Evolutionary conservation across 2,888 invertebrate genomes (phyloP).

Genomic region (Entomobrya proxima): DNA sequence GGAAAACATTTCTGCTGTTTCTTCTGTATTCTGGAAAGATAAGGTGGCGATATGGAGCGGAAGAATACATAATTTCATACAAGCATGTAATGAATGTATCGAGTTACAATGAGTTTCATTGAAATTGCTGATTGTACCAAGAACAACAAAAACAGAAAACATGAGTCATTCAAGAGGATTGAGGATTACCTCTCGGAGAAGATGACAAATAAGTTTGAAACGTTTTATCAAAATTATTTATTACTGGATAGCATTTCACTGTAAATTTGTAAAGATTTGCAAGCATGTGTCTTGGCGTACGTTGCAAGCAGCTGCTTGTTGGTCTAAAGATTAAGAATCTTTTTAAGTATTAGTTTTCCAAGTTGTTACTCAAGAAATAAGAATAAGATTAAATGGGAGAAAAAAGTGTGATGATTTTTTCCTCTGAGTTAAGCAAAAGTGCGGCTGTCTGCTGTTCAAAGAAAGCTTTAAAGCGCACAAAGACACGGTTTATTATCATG

Average conservation of each 20-base stretch:
- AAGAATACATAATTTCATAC: background rate
- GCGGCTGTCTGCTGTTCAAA: background rate
- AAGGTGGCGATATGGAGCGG: background rate
- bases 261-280: background rate
- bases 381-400: background rate
- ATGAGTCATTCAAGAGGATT: conserved; percentile 3
- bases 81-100: background rate
- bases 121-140: background rate
- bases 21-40: background rate
- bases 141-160: background rate
- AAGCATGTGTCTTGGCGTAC: background rate
- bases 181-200: conserved; percentile 31
- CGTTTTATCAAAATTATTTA: conserved; percentile 18
- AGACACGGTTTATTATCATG: conserved; percentile 5
- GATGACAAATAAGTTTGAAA: conserved; percentile 30
- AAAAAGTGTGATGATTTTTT: background rate
- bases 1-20: background rate
- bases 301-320: background rate
- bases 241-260: background rate
- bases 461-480: background rate
- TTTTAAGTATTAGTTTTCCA: background rate
- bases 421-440: background rate
- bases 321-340: background rate
- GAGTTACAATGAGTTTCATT: background rate
- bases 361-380: background rate